Percentiles rank a stretch among this genome's conserved stretches.
Conservation (phyloP, 2,888 invertebrate genomes). For the Pollenia angustigena region DNA sequence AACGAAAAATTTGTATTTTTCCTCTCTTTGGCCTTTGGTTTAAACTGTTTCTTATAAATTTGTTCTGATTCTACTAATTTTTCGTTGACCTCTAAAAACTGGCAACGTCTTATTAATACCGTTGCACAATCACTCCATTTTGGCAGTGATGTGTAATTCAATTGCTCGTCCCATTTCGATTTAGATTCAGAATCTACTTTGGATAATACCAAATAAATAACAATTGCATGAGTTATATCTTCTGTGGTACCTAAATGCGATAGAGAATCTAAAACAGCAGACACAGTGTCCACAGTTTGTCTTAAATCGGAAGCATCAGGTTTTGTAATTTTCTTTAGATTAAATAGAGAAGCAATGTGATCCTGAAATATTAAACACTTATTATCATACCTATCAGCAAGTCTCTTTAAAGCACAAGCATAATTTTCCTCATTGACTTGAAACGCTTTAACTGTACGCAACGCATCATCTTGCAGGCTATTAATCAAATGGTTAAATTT, state of each 20-base stretch:
- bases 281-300: no score
- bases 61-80: not conserved
- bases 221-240: no score
- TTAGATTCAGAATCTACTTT: no score
- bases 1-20: not conserved
- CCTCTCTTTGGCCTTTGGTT: not conserved
- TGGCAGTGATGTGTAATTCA: not conserved
- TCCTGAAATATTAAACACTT: slow-evolving; percentile 45
- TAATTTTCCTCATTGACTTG: slow-evolving; percentile 26
- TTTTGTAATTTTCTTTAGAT: slow-evolving; percentile 4
- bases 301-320: not conserved
- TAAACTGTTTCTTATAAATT: not conserved
- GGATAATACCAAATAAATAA: no score
- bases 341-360: slow-evolving; percentile 23
- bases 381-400: slow-evolving; percentile 31
- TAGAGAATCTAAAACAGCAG: no score
- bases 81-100: slow-evolving; percentile 36
- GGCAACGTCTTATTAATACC: slow-evolving; percentile 31
- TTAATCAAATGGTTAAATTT: slow-evolving; percentile 53
- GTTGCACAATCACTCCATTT: slow-evolving; percentile 43
- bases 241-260: no score
- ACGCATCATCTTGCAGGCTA: not conserved
- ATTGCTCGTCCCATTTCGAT: no score
- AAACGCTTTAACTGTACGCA: not conserved
- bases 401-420: not conserved